phyloP scores from a whole-genome alignment of 1,140 invertebrate species.

The Thaumatotibia leucotreta region DNA sequence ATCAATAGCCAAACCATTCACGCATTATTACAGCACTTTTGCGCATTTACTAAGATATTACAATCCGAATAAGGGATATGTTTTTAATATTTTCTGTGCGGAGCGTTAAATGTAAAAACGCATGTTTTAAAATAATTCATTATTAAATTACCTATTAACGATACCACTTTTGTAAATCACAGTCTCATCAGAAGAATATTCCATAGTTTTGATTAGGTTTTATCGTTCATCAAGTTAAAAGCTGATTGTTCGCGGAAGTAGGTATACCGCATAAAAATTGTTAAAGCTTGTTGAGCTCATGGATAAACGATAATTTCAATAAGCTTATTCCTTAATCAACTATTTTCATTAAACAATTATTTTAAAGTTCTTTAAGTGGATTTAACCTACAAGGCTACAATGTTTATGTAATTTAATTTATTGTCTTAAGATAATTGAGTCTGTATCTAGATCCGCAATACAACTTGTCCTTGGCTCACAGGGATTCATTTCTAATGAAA shows the following conservation, averaged over 20 bases:
- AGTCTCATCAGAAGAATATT: constrained; percentile 41
- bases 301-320: constrained; percentile 23
- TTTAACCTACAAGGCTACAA: neutral
- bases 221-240: constrained; percentile 30
- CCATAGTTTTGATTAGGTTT: constrained; percentile 37
- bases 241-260: constrained; percentile 25
- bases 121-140: neutral
- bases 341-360: too few relatives aligned
- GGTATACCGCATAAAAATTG: constrained; percentile 18
- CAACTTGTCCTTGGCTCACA: neutral
- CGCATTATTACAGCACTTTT: neutral
- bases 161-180: constrained; percentile 23
- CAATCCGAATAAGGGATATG: too few relatives aligned
- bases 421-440: neutral
- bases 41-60: neutral
- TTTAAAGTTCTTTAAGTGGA: neutral
- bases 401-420: neutral
- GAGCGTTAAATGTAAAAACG: too few relatives aligned
- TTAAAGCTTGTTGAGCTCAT: constrained; percentile 25
- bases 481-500: neutral
- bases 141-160: constrained; percentile 1
- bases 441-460: neutral
- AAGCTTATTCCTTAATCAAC: neutral
- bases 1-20: neutral
- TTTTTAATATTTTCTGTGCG: too few relatives aligned